Evolutionary conservation across 1,140 invertebrate genomes (phyloP).

Genomic region (Triops longicaudatus): DNA sequence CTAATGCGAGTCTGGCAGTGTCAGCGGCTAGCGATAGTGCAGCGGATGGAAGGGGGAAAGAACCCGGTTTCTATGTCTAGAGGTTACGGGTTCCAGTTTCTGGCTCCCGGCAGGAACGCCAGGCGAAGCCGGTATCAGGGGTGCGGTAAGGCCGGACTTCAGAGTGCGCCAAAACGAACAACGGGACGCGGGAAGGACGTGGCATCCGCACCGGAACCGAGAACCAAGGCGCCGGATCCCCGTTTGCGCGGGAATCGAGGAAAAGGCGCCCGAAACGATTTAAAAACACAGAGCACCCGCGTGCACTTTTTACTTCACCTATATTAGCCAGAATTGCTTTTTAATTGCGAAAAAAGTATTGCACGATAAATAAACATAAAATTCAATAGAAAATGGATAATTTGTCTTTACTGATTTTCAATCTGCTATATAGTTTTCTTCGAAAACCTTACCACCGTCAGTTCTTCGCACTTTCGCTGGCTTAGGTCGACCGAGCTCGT

Average conservation of each 20-base stretch:
- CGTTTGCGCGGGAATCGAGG: not conserved
- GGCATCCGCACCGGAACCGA: constrained; percentile 13
- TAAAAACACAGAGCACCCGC: not conserved
- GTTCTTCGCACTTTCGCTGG: not conserved
- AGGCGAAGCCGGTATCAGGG: constrained; percentile 6
- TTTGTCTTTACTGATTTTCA: too few species aligned
- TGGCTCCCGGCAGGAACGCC: constrained; percentile 2
- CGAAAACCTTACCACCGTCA: not conserved
- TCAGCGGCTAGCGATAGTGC: not conserved
- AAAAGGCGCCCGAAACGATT: constrained; percentile 6
- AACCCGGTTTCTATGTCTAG: constrained; percentile 10
- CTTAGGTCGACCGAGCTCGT: not conserved
- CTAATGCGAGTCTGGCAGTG: constrained; percentile 3
- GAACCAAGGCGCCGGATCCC: constrained; percentile 7
- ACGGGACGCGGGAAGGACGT: constrained; percentile 13
- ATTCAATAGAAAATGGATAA: too few species aligned
- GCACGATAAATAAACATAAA: too few species aligned
- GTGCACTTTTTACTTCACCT: not conserved
- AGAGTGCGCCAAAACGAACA: constrained; percentile 14
- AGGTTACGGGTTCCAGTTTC: constrained; percentile 14
- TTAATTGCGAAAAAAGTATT: too few species aligned
- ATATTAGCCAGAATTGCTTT: not conserved
- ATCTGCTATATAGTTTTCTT: too few species aligned
- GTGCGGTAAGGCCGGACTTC: constrained; percentile 13
- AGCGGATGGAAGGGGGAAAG: not conserved